phyloP scores from a whole-genome alignment of 2,113 vertebrate genomes.

The Macheiramphus alcinus region DNA sequence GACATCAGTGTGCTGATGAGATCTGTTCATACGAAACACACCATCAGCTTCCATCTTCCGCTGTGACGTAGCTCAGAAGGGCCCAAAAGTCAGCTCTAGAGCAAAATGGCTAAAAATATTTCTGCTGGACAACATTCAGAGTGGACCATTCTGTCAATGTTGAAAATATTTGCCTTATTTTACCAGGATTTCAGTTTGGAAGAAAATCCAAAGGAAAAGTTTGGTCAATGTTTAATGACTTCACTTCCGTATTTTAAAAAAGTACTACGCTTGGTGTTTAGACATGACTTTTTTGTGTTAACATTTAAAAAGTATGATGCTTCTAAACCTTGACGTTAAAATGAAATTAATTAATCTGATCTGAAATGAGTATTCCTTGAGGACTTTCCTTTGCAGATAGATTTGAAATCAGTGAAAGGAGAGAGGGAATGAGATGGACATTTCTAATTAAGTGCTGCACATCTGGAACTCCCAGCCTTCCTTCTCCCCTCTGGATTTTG shows the following conservation, averaged over 20 bases:
- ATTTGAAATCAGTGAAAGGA: slow-evolving; percentile 35
- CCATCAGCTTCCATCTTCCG: neutral
- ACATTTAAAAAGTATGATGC: neutral
- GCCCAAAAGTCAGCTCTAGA: neutral
- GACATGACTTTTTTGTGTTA: neutral
- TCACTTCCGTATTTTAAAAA: neutral
- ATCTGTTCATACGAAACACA: neutral
- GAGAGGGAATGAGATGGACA: slow-evolving; percentile 16
- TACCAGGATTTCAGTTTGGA: neutral
- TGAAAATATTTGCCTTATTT: neutral
- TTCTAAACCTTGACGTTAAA: slow-evolving; percentile 46
- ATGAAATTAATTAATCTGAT: slow-evolving; percentile 48
- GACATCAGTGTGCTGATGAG: neutral
- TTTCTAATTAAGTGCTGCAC: slow-evolving; percentile 55
- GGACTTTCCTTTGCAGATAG: slow-evolving; percentile 4
- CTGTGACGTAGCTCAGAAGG: neutral
- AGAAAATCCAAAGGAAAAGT: neutral
- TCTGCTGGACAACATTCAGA: neutral
- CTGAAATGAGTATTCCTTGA: slow-evolving; percentile 21
- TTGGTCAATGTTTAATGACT: neutral
- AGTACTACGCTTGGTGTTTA: neutral
- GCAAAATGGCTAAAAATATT: neutral
- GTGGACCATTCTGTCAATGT: neutral
- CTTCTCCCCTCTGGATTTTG: slow-evolving; percentile 26
- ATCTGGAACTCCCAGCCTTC: slow-evolving; percentile 45